These are phyloP conservation scores for Gnatocerus cornutus DNA, from an alignment of 2,888 invertebrate species.

Conservation along the genomic window DNA sequence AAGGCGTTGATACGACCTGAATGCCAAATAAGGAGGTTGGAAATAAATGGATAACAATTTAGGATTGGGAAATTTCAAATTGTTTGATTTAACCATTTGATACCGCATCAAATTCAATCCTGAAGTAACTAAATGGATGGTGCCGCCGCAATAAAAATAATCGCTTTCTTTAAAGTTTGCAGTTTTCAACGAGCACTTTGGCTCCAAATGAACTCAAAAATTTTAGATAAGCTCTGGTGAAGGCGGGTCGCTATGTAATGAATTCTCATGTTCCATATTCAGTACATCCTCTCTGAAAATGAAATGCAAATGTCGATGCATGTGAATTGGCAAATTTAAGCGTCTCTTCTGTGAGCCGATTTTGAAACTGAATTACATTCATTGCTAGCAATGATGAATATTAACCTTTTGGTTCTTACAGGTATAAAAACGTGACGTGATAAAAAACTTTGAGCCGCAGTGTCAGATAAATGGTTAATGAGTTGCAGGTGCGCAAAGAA, in stretches of 20 bases:
- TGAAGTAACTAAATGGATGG: not conserved
- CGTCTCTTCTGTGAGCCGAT: conserved; percentile 9
- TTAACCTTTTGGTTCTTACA: not conserved
- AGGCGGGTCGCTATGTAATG: conserved; percentile 16
- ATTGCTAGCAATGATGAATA: conserved; percentile 12
- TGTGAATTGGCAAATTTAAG: conserved; percentile 35
- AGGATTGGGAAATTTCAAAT: not conserved
- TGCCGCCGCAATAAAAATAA: not conserved
- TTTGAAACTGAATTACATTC: conserved; percentile 12
- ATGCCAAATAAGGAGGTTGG: not conserved
- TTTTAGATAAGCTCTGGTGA: not conserved
- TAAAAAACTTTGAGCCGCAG: conserved; percentile 14
- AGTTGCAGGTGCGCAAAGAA: conserved; percentile 5
- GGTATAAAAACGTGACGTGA: not conserved
- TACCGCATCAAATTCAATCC: not conserved
- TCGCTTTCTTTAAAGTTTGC: conserved; percentile 3
- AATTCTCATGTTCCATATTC: conserved; percentile 39
- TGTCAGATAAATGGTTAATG: conserved; percentile 36
- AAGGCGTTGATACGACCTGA: conserved; percentile 7
- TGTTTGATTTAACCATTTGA: not conserved
- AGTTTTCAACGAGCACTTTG: not conserved
- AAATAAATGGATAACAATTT: not conserved
- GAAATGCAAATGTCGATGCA: conserved; percentile 38
- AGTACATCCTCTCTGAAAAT: conserved; percentile 33
- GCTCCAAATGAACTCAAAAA: not conserved